phyloP scores from a whole-genome alignment of 2,113 vertebrate genomes.

The Megaceryle torquata region DNA sequence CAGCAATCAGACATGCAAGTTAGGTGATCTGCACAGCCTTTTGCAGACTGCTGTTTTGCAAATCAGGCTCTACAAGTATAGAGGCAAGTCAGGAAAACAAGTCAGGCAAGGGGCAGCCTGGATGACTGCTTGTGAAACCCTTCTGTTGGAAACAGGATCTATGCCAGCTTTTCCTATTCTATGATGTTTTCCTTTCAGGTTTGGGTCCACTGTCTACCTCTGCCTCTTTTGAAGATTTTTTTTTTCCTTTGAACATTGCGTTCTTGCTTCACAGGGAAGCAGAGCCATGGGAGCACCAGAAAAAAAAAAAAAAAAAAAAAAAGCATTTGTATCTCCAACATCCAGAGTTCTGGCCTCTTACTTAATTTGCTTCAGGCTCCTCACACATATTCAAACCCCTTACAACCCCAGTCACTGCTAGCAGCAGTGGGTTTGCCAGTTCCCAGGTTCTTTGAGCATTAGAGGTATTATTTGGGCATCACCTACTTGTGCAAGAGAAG shows the following conservation, averaged over 20 bases:
- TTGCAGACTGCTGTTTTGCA: slow-evolving; percentile 13
- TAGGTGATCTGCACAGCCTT: background rate
- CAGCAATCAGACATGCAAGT: background rate
- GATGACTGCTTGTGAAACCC: slow-evolving; percentile 31
- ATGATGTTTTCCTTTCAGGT: background rate
- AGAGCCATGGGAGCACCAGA: background rate
- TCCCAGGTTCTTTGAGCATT: background rate
- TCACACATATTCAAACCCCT: background rate
- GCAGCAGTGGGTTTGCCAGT: background rate
- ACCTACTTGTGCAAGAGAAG: background rate
- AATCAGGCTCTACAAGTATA: background rate
- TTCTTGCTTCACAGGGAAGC: slow-evolving; percentile 4
- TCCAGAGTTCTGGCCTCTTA: slow-evolving; percentile 3
- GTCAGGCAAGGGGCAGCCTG: slow-evolving; percentile 2
- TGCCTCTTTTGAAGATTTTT: slow-evolving; percentile 22
- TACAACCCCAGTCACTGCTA: background rate
- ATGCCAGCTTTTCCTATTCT: slow-evolving; percentile 35
- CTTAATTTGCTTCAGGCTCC: background rate
- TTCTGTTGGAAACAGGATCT: slow-evolving; percentile 16
- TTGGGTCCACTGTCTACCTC: slow-evolving; percentile 12
- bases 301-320: background rate
- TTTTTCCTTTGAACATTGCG: background rate
- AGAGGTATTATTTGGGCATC: slow-evolving; percentile 16
- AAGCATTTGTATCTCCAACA: background rate
- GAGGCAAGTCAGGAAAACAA: slow-evolving; percentile 43